Evolutionary conservation across 2,888 invertebrate species (phyloP).

Genomic region (Amblyjoppa proteus): DNA sequence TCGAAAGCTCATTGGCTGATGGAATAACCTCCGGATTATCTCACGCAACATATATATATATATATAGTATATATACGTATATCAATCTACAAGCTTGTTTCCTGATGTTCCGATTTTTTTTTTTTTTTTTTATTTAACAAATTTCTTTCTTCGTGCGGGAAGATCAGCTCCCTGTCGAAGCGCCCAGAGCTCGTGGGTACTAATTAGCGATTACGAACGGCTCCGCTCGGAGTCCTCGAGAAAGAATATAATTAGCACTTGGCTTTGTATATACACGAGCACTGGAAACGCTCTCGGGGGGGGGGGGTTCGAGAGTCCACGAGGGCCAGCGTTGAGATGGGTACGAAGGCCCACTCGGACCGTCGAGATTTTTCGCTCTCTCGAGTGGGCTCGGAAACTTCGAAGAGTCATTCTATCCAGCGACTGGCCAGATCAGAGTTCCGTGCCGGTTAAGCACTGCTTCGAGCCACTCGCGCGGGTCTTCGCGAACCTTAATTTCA

Average conservation of each 20-base stretch:
- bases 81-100: not conserved
- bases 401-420: conserved; percentile 70
- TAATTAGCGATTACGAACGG: conserved; percentile 80
- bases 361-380: conserved; percentile 32
- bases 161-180: conserved; percentile 61
- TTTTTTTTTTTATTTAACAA: not conserved
- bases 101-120: not conserved
- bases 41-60: not conserved
- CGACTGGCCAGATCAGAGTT: not conserved
- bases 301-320: conserved; percentile 55
- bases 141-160: conserved; percentile 34
- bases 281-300: conserved; percentile 49
- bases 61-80: not conserved
- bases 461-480: conserved; percentile 15
- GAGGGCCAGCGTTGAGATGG: conserved; percentile 2
- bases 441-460: not conserved
- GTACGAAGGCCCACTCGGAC: conserved; percentile 33
- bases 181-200: conserved; percentile 73
- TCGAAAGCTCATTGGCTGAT: conserved; percentile 26
- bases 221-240: conserved; percentile 74
- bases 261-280: conserved; percentile 67
- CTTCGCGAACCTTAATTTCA: conserved; percentile 37
- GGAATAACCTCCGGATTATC: conserved; percentile 30
- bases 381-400: conserved; percentile 61
- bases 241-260: conserved; percentile 80